These are phyloP conservation scores for Aphaenogaster ashmeadi DNA, from an alignment of 1,140 invertebrate species.

Conservation along the genomic window DNA sequence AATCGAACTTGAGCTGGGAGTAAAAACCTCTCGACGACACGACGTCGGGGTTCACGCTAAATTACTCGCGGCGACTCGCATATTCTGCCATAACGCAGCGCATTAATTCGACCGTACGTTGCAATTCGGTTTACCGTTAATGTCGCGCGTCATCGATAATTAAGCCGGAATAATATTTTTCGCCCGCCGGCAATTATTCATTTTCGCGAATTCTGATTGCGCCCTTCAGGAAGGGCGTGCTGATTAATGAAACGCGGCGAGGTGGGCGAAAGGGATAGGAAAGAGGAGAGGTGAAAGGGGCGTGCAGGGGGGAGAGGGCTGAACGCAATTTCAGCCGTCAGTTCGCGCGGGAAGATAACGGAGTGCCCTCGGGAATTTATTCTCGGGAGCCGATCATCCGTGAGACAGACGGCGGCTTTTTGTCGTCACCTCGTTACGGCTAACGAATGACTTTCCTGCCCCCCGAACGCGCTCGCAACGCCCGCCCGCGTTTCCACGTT, in stretches of 20 bases:
- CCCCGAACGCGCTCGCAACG: neutral
- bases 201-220: conserved; percentile 69
- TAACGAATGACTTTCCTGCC: conserved; percentile 49
- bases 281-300: conserved; percentile 1
- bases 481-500: conserved; percentile 40
- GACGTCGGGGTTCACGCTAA: neutral
- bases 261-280: neutral
- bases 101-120: conserved; percentile 26
- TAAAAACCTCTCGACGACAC: neutral
- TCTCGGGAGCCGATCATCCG: conserved; percentile 48
- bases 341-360: conserved; percentile 64
- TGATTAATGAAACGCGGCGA: conserved; percentile 70
- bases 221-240: conserved; percentile 43
- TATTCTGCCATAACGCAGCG: neutral
- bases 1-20: neutral
- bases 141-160: conserved; percentile 54
- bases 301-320: conserved; percentile 14
- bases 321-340: conserved; percentile 72
- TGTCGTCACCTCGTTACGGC: conserved; percentile 60
- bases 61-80: neutral
- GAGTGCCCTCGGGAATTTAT: conserved; percentile 53
- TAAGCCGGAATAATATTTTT: conserved; percentile 59
- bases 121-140: conserved; percentile 39
- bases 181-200: conserved; percentile 61
- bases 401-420: conserved; percentile 64